Evolutionary conservation across 2,888 invertebrate genomes (phyloP), one percentile per base, ranked within the genome.

Genomic region (Maniola hyperantus): DNA sequence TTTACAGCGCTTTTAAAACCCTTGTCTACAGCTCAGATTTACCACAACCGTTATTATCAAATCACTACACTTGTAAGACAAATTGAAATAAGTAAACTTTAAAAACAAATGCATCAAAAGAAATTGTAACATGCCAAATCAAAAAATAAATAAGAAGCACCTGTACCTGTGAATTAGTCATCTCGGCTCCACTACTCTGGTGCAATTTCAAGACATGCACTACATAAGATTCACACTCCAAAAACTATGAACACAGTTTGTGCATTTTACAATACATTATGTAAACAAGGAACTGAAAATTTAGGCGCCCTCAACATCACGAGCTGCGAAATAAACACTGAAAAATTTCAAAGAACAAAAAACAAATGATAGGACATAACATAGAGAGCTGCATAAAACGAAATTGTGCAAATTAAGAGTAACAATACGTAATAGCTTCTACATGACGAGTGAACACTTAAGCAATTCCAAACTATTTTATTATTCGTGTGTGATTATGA

Each of bases 131-230:
- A 59, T 65, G 39, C 34, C 50, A 75, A 79, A 67, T 67, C 11
- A 80, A 84, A 84, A 79, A 77, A 79, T 80, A 78, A 78, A 75
- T 76, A 74, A 77, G 77, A 80, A 84, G 82, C 77, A 77, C 73
- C 77, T 82, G 82, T 93, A 94, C 94, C 94, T 94, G 94, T 80
- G 94, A 93, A 89, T 94, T 94, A 81, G 94, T 94, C 94, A 94
- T 94, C 83, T 82, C 87, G 87, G 79, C 83, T 82, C 81, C 85
- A 73, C 82, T 85, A 87, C 75, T 81, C 79, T 71, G 83, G 89
- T 90, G 91, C 88, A 79, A 86, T 80, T 85, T 80, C 79, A 87
- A 88, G 72, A 80, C 91, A 91, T 91, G 91, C 91, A 91, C 90
- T 91, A 91, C 85, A 87, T 86, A 73, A 86, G 78, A 87, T 82